Percentiles rank a stretch among this genome's conserved stretches.
These are phyloP conservation scores for Telenomus remus DNA, from an alignment of 1,140 invertebrate species.

Conservation along the genomic window DNA sequence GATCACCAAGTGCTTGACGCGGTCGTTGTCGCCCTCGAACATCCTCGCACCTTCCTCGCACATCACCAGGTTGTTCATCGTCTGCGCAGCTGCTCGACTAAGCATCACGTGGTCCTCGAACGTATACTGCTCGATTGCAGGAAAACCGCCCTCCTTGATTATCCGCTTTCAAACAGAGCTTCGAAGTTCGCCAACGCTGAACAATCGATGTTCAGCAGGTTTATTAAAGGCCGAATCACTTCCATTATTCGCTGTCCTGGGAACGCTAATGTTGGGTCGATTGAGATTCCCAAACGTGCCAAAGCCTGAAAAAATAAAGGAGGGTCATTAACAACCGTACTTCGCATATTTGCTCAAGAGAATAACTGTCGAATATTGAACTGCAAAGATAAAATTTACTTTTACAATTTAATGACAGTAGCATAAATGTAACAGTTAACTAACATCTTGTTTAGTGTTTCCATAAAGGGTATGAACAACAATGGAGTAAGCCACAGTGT, in stretches of 20 bases:
- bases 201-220: constrained; percentile 91
- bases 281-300: constrained; percentile 95
- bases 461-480: constrained; percentile 91
- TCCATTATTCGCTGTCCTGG: constrained; percentile 93
- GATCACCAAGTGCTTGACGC: constrained; percentile 90
- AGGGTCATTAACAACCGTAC: no score
- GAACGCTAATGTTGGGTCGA: constrained; percentile 98
- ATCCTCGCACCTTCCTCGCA: constrained; percentile 86
- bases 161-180: constrained; percentile 86
- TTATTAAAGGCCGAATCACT: constrained; percentile 93
- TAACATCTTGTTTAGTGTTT: constrained; percentile 83
- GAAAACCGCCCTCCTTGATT: constrained; percentile 90
- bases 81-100: constrained; percentile 90
- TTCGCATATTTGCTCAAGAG: no score
- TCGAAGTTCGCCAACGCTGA: constrained; percentile 98
- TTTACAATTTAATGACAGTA: background rate
- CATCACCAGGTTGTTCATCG: constrained; percentile 92
- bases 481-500: constrained; percentile 83
- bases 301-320: constrained; percentile 84
- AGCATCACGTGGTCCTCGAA: constrained; percentile 96
- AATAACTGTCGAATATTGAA: constrained; percentile 82
- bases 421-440: no score
- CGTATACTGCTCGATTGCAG: constrained; percentile 94
- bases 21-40: constrained; percentile 92
- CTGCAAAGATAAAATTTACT: constrained; percentile 69